Evolutionary conservation across 2,797 vertebrate genomes (phyloP), one percentile per base, ranked within the genome.

Genomic region (Sparidentex hasta): DNA sequence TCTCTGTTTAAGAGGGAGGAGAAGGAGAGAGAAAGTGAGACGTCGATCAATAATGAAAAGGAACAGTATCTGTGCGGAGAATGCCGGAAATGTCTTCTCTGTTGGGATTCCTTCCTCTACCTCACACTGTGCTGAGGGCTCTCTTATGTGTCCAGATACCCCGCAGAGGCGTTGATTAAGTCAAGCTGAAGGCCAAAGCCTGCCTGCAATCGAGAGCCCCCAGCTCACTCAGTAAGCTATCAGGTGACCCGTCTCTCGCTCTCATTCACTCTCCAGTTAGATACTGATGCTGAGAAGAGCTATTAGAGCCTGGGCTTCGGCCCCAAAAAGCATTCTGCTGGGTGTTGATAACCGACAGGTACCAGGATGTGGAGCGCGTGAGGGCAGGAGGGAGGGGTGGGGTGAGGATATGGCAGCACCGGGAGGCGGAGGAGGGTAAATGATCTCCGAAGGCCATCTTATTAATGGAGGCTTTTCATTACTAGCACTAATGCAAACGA

Each of bases 391-490:
- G 54, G 55, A 67, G 51, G 20, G 50, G 48, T 21, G 84, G 56
- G 67, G 65, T 21, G 69, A 81, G 82, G 59, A 81, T 81, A 80
- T 14, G 55, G 81, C 82, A 79, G 84, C 2, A 50, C 79, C 71
- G 85, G 86, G 89, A 93, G 86, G 89, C 76, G 65, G 81, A 82
- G 86, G 78, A 86, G 74, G 82, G 86, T 92, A 93, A 93, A 91
- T 75, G 91, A 93, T 94, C 92, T 93, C 92, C 90, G 89, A 93
- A 94, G 94, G 90, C 92, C 88, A 82, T 89, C 84, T 87, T 91
- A 93, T 94, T 92, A 94, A 93, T 88, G 89, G 89, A 89, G 86
- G 82, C 92, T 92, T 93, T 93, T 93, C 90, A 93, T 94, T 93
- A 93, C 86, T 65, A 48, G 71, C 76, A 65, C 88, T 91, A 93